A percentile compares a stretch with the other conserved stretches of the same genome.
phyloP scores from a whole-genome alignment of 2,888 invertebrate species.

The Candidula unifasciata region DNA sequence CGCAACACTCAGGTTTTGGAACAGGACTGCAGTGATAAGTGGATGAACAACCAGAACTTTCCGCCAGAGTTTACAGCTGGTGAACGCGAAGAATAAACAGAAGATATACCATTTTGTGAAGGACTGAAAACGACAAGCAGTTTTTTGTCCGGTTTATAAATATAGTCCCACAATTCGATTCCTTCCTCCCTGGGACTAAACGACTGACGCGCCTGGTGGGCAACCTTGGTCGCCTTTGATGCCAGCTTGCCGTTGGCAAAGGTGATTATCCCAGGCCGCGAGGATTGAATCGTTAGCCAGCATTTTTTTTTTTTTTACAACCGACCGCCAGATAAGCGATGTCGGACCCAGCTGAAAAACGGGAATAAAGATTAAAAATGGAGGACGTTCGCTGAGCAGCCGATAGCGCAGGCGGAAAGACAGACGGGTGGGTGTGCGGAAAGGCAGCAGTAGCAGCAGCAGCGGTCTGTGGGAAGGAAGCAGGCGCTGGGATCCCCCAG shows the following conservation, averaged over 20 bases:
- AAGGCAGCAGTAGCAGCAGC: neutral
- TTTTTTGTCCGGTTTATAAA: neutral
- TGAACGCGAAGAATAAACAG: too few species aligned
- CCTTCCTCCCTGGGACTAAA: neutral
- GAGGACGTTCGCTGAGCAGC: neutral
- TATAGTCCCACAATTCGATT: neutral
- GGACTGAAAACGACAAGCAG: too few species aligned
- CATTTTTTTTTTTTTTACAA: constrained; percentile 23
- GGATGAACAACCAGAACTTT: too few species aligned
- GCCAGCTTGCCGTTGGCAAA: neutral
- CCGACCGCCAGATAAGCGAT: constrained; percentile 13
- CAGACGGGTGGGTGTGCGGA: neutral
- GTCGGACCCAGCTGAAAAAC: neutral
- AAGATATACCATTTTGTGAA: too few species aligned
- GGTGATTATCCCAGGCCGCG: neutral
- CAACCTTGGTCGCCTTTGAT: neutral
- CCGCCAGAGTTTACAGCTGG: too few species aligned
- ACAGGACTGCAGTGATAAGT: too few species aligned
- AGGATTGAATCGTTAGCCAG: constrained; percentile 6
- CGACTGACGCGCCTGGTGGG: neutral
- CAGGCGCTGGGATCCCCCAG: constrained; percentile 42
- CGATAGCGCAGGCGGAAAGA: neutral
- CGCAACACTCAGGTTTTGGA: too few species aligned
- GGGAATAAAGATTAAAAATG: neutral
- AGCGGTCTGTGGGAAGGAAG: constrained; percentile 11